A percentile compares a stretch with the other conserved stretches of the same genome.
These are phyloP conservation scores for Pogonocichla stellata DNA, from an alignment of 2,113 vertebrate species.

Conservation along the genomic window DNA sequence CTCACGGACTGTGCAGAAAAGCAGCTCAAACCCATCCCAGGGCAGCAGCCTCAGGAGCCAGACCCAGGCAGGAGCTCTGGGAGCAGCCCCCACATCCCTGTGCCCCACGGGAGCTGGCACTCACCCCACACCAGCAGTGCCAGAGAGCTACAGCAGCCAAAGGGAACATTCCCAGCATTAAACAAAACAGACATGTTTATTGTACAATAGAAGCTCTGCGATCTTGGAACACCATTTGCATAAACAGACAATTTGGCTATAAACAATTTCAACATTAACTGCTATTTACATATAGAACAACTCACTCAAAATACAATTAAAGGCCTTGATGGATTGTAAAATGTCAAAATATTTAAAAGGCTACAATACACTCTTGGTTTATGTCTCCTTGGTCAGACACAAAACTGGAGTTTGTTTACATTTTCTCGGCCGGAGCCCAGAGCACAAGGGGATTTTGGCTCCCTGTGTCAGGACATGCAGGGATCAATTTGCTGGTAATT, in stretches of 20 bases:
- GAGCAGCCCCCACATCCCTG: neutral
- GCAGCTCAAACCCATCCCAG: neutral
- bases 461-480: neutral
- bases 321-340: slow-evolving; percentile 72
- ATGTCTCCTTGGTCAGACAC: slow-evolving; percentile 53
- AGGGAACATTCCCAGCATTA: slow-evolving; percentile 58
- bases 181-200: slow-evolving; percentile 72
- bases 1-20: neutral
- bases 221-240: slow-evolving; percentile 76
- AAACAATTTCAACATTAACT: slow-evolving; percentile 79
- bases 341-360: slow-evolving; percentile 74
- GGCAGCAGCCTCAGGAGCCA: neutral
- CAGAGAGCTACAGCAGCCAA: slow-evolving; percentile 30
- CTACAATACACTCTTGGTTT: slow-evolving; percentile 59
- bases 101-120: neutral
- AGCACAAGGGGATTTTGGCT: slow-evolving; percentile 2
- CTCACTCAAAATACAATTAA: slow-evolving; percentile 80
- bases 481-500: neutral
- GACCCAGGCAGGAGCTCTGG: neutral
- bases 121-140: accelerated
- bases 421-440: neutral
- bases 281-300: slow-evolving; percentile 80
- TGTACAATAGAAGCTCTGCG: slow-evolving; percentile 64
- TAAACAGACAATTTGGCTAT: slow-evolving; percentile 80
- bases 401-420: slow-evolving; percentile 40